Conservation (phyloP, 2,888 invertebrate genomes). For the Ophion costatus region DNA sequence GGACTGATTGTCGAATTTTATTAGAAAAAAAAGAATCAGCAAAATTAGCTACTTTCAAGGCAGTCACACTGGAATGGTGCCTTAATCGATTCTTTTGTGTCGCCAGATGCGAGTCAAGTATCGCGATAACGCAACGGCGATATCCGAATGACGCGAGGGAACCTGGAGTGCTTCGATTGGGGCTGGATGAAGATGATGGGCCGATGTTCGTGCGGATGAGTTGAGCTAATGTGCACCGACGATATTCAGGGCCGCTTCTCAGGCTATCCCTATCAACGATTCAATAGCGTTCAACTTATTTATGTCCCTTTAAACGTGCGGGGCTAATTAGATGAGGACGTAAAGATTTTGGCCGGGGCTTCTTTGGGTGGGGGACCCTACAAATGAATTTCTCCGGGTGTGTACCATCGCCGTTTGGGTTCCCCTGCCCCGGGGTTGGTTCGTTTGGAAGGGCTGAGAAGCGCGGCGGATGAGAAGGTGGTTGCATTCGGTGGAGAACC, state of each 20-base stretch:
- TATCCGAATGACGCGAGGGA: background rate
- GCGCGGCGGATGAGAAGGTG: conserved; percentile 66
- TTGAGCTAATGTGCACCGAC: conserved; percentile 4
- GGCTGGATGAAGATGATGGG: background rate
- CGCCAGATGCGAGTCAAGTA: background rate
- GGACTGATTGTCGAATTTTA: too few relatives aligned
- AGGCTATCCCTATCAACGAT: conserved; percentile 76
- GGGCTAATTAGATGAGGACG: conserved; percentile 80
- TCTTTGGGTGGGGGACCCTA: conserved; percentile 69
- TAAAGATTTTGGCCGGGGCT: conserved; percentile 72
- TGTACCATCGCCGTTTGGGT: conserved; percentile 13
- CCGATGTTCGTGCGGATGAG: background rate
- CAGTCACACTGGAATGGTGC: too few relatives aligned
- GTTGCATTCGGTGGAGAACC: conserved; percentile 67
- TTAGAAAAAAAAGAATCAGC: too few relatives aligned
- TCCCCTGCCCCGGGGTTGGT: conserved; percentile 58
- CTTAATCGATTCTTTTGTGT: background rate
- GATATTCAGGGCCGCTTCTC: conserved; percentile 32
- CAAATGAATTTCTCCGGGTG: conserved; percentile 66
- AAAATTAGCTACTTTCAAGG: too few relatives aligned
- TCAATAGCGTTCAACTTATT: conserved; percentile 79
- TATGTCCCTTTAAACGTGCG: conserved; percentile 79
- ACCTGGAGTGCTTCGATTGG: background rate
- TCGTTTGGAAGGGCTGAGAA: conserved; percentile 68
- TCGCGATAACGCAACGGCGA: conserved; percentile 5